Percentiles rank a stretch among this genome's conserved stretches.
phyloP scores from a whole-genome alignment of 2,797 vertebrate genomes.

The Fistularia tabacaria region DNA sequence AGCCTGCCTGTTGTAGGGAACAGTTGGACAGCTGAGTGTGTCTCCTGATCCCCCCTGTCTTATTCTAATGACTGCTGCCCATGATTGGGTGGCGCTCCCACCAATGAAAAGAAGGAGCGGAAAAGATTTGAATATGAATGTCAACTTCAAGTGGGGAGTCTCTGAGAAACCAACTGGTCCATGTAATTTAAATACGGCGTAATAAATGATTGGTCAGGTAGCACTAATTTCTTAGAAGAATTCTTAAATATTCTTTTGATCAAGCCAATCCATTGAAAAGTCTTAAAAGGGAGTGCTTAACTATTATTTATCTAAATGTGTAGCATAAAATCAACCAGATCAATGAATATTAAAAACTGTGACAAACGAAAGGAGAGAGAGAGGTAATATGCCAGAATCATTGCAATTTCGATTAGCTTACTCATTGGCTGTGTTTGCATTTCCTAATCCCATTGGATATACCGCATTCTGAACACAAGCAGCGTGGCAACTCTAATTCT shows the following conservation, averaged over 20 bases:
- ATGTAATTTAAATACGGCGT: too few species aligned
- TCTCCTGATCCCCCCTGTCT: constrained; percentile 49
- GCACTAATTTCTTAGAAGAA: too few species aligned
- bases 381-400: constrained; percentile 45
- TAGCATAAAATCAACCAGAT: too few species aligned
- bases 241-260: too few species aligned
- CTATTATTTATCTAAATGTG: too few species aligned
- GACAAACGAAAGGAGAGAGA: constrained; percentile 9
- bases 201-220: too few species aligned
- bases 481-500: constrained; percentile 44
- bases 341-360: too few species aligned
- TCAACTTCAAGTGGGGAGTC: constrained; percentile 20
- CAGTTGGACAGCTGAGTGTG: constrained; percentile 68
- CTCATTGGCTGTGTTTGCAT: constrained; percentile 53
- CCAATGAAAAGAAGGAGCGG: constrained; percentile 3
- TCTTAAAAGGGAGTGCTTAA: too few species aligned
- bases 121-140: constrained; percentile 52
- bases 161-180: constrained; percentile 7
- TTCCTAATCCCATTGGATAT: constrained; percentile 60
- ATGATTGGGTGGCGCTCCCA: constrained; percentile 43
- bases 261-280: too few species aligned
- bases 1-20: constrained; percentile 48
- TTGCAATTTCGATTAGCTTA: constrained; percentile 59
- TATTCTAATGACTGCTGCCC: constrained; percentile 47
- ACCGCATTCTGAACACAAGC: constrained; percentile 48